These are phyloP conservation scores for Artemia sp. DNA, from an alignment of 2,888 invertebrate species.

Conservation along the genomic window DNA sequence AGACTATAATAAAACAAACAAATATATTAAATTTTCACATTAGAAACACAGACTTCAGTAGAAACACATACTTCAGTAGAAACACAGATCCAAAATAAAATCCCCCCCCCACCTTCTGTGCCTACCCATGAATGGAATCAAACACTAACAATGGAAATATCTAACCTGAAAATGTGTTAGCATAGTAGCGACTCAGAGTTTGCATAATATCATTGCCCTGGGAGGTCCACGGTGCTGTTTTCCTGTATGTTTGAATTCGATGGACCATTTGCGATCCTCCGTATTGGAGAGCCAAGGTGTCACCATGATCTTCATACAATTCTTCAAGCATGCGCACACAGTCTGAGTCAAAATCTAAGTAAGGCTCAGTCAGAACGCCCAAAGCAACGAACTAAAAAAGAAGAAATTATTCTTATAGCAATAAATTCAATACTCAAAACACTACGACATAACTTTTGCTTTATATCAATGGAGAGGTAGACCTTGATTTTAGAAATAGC, in stretches of 20 bases:
- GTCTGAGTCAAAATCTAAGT: slow-evolving; percentile 83
- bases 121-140: too few relatives aligned
- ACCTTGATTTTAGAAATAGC: neutral
- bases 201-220: slow-evolving; percentile 98
- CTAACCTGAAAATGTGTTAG: slow-evolving; percentile 65
- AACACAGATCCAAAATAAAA: too few relatives aligned
- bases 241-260: slow-evolving; percentile 58
- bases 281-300: slow-evolving; percentile 87
- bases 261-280: slow-evolving; percentile 97
- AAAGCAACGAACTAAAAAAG: slow-evolving; percentile 59
- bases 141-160: too few relatives aligned
- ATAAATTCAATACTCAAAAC: slow-evolving; percentile 18
- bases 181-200: slow-evolving; percentile 89
- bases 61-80: too few relatives aligned
- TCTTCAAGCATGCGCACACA: slow-evolving; percentile 84
- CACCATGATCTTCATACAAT: slow-evolving; percentile 93
- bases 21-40: too few relatives aligned
- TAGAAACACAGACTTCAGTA: too few relatives aligned
- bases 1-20: too few relatives aligned
- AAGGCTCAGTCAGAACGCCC: slow-evolving; percentile 59
- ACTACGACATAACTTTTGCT: slow-evolving; percentile 8
- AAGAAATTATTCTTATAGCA: slow-evolving; percentile 3
- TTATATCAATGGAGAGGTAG: slow-evolving; percentile 20
- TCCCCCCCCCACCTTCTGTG: too few relatives aligned
- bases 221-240: slow-evolving; percentile 87